Conservation (phyloP, 2,888 invertebrate genomes). For the Lathronympha strigana region DNA sequence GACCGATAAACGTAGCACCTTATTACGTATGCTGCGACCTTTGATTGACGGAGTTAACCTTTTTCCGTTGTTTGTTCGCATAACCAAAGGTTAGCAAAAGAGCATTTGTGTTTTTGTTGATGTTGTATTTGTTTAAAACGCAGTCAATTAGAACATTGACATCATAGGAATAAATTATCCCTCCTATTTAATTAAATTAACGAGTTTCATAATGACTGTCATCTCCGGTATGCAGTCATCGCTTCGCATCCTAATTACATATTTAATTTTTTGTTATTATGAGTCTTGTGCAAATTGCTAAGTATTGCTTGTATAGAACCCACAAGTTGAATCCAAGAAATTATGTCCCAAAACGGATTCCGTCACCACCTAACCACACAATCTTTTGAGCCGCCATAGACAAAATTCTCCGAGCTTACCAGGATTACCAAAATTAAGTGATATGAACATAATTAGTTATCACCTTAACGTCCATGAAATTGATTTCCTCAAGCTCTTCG, state of each 20-base stretch:
- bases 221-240: slow-evolving; percentile 7
- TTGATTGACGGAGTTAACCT: background rate
- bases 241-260: background rate
- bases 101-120: background rate
- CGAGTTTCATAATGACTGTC: slow-evolving; percentile 3
- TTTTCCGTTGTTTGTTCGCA: too few species aligned
- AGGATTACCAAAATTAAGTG: background rate
- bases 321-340: background rate
- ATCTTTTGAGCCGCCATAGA: background rate
- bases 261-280: background rate
- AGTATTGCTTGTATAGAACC: too few species aligned
- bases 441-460: slow-evolving; percentile 11
- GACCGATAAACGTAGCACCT: too few species aligned
- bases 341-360: background rate
- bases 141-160: background rate
- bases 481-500: slow-evolving; percentile 29
- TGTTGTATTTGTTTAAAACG: background rate
- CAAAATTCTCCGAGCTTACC: background rate
- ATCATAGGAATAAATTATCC: slow-evolving; percentile 1
- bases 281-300: background rate
- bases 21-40: background rate
- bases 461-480: slow-evolving; percentile 23
- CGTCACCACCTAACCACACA: background rate
- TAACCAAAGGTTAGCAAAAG: background rate
- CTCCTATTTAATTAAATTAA: background rate